Conservation (phyloP, 1,140 invertebrate species). For the Argopecten irradians region DNA sequence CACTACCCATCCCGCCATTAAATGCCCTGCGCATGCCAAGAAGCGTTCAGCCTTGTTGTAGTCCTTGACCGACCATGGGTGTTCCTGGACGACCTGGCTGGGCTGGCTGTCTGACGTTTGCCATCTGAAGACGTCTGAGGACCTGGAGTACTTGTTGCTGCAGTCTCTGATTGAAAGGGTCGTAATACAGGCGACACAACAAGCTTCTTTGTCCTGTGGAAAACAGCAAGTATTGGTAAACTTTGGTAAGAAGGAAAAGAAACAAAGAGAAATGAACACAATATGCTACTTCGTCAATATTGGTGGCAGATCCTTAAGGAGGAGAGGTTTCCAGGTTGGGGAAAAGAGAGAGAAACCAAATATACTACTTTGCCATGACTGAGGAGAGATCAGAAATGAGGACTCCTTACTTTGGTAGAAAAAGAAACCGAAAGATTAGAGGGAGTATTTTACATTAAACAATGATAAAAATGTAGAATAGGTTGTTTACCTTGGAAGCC, state of each 20-base stretch:
- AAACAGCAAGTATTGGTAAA: neutral
- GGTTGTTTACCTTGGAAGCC: slow-evolving; percentile 40
- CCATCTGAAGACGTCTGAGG: neutral
- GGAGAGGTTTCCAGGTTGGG: too few species aligned
- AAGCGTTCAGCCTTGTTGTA: neutral
- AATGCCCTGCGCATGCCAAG: neutral
- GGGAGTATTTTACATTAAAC: neutral
- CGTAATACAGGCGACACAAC: slow-evolving; percentile 40
- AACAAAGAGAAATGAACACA: too few species aligned
- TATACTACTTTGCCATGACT: too few species aligned
- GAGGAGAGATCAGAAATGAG: too few species aligned
- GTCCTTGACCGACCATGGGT: neutral
- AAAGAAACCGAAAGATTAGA: neutral
- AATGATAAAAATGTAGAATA: neutral
- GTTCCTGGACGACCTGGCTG: neutral
- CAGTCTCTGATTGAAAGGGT: slow-evolving; percentile 39
- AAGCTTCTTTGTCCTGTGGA: slow-evolving; percentile 34
- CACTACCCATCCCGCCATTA: neutral
- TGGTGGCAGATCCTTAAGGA: too few species aligned
- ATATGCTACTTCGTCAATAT: too few species aligned
- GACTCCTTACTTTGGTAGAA: too few species aligned
- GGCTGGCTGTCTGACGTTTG: neutral
- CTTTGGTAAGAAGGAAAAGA: too few species aligned
- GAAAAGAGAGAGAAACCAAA: too few species aligned
- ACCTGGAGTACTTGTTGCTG: slow-evolving; percentile 25